Evolutionary conservation across 1,140 invertebrate species (phyloP).

Genomic region (Venustaconcha ellipsiformis): DNA sequence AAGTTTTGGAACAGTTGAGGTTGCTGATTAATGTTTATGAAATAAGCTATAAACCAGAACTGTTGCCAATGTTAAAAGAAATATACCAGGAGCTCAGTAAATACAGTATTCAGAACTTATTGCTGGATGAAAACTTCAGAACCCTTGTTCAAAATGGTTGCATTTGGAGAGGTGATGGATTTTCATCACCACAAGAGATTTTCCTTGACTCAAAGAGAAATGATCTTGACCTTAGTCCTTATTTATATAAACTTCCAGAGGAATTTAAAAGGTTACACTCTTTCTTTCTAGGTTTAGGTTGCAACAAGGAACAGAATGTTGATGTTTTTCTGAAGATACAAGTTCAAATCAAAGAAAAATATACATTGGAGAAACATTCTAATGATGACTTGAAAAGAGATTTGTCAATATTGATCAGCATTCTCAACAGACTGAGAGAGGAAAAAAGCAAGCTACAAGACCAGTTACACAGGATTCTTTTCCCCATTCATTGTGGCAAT

Average conservation of each 20-base stretch:
- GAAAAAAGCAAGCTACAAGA: background rate
- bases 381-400: background rate
- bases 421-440: slow-evolving; percentile 10
- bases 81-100: slow-evolving; percentile 11
- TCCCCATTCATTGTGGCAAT: slow-evolving; percentile 9
- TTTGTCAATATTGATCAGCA: background rate
- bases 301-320: slow-evolving; percentile 1
- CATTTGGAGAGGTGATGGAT: slow-evolving; percentile 10
- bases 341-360: background rate
- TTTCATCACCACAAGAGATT: background rate
- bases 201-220: background rate
- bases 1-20: slow-evolving; percentile 17
- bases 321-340: background rate
- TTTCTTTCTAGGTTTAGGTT: slow-evolving; percentile 9
- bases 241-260: slow-evolving; percentile 6
- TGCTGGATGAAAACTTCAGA: background rate
- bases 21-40: slow-evolving; percentile 4
- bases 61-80: slow-evolving; percentile 3
- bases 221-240: slow-evolving; percentile 12
- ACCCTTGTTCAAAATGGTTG: background rate
- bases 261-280: slow-evolving; percentile 7
- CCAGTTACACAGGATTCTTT: background rate
- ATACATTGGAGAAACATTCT: background rate
- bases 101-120: background rate
- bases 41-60: background rate